These are phyloP conservation scores for Dendrocincla tyrannina DNA, from an alignment of 2,797 vertebrate genomes.

Conservation along the genomic window DNA sequence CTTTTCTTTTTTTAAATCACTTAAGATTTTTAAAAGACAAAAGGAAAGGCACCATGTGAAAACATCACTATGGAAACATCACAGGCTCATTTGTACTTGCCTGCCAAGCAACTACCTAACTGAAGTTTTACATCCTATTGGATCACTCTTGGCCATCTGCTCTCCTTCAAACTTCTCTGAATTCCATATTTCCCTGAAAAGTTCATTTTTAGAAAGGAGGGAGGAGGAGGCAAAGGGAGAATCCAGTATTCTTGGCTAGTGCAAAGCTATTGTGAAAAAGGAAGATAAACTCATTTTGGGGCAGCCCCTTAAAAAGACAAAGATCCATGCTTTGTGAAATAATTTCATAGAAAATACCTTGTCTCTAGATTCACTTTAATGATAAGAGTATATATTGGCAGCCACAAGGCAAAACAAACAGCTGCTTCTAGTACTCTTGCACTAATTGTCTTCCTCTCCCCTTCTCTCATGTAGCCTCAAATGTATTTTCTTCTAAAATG, in stretches of 20 bases:
- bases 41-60: conserved; percentile 59
- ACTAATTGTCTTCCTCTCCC: conserved; percentile 54
- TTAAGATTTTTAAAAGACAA: conserved; percentile 45
- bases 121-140: conserved; percentile 49
- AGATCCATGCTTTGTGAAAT: neutral
- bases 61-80: conserved; percentile 75
- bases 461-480: conserved; percentile 45
- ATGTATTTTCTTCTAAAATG: conserved; percentile 52
- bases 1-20: conserved; percentile 14
- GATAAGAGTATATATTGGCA: conserved; percentile 51
- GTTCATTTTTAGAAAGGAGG: conserved; percentile 64
- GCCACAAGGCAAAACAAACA: conserved; percentile 56
- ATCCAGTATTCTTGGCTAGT: conserved; percentile 38
- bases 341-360: conserved; percentile 45
- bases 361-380: conserved; percentile 55
- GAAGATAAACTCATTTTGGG: conserved; percentile 24
- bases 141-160: conserved; percentile 59
- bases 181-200: conserved; percentile 64
- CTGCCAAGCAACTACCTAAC: conserved; percentile 63
- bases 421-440: conserved; percentile 47
- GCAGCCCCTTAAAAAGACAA: conserved; percentile 55
- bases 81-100: conserved; percentile 41
- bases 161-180: conserved; percentile 58
- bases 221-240: conserved; percentile 44
- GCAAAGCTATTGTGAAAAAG: conserved; percentile 42